These are phyloP conservation scores for Theristicus caerulescens DNA, from an alignment of 2,113 vertebrate genomes.

Conservation along the genomic window DNA sequence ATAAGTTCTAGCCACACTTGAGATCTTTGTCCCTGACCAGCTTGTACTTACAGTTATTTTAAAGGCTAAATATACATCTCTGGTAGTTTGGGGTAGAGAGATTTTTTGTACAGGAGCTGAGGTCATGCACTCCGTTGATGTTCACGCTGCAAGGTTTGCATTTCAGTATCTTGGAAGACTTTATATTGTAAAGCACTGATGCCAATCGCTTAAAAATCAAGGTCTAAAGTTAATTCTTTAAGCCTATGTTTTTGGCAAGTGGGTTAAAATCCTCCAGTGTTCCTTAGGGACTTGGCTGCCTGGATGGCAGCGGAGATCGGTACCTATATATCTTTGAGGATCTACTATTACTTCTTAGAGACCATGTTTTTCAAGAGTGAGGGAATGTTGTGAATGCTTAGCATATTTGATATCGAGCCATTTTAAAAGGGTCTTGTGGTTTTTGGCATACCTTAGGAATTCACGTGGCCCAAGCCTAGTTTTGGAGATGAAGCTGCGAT, in stretches of 20 bases:
- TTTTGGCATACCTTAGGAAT: not conserved
- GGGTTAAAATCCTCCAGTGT: not conserved
- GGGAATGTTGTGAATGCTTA: not conserved
- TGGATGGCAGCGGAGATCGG: not conserved
- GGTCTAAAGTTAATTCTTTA: not conserved
- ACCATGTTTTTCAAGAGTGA: not conserved
- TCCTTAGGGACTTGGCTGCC: not conserved
- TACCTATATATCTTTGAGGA: not conserved
- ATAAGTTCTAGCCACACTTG: not conserved
- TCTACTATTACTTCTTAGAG: not conserved
- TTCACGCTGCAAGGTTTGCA: not conserved
- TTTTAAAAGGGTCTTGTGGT: not conserved
- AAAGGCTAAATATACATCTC: not conserved
- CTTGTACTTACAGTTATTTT: not conserved
- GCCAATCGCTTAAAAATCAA: not conserved
- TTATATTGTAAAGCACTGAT: not conserved
- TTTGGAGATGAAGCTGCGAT: slow-evolving; percentile 26
- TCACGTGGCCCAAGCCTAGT: not conserved
- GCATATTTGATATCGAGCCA: not conserved
- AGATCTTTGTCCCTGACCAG: not conserved
- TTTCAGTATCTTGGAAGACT: not conserved
- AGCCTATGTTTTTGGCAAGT: not conserved
- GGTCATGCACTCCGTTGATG: rapidly evolving
- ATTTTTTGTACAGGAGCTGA: not conserved
- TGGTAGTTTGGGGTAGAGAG: not conserved